phyloP scores from a whole-genome alignment of 2,888 invertebrate species.

The Pelosia muscerda region DNA sequence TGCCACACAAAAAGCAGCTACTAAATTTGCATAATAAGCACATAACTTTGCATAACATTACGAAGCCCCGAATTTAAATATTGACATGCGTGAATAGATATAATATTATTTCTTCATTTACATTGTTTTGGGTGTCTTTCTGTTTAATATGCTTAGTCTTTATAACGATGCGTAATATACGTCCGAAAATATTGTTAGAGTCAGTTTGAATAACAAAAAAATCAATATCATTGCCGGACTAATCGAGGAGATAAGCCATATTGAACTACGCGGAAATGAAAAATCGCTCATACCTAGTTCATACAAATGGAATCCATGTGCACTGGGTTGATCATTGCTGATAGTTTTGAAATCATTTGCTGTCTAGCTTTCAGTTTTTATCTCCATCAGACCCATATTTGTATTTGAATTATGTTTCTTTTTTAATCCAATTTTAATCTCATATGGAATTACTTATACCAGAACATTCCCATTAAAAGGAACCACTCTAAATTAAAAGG shows the following conservation, averaged over 20 bases:
- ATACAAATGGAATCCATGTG: not conserved
- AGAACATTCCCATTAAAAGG: not conserved
- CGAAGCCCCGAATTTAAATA: not conserved
- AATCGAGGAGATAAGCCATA: too few species aligned
- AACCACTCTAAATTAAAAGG: not conserved
- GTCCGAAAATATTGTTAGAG: not conserved
- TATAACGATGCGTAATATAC: not conserved
- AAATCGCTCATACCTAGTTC: too few species aligned
- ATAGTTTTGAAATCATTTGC: too few species aligned
- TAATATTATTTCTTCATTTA: not conserved
- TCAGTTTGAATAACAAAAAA: not conserved
- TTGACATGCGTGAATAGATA: not conserved
- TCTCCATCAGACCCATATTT: too few species aligned
- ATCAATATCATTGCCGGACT: not conserved
- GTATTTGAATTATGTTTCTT: not conserved
- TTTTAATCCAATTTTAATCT: not conserved
- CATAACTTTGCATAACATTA: not conserved
- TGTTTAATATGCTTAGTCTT: not conserved
- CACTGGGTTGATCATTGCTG: too few species aligned
- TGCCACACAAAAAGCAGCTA: not conserved
- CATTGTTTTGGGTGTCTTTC: not conserved
- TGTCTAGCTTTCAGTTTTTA: not conserved
- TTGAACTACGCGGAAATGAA: too few species aligned
- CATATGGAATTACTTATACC: not conserved
- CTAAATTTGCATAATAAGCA: too few species aligned